phyloP scores from a whole-genome alignment of 2,797 vertebrate species.

The Vespertilio murinus region DNA sequence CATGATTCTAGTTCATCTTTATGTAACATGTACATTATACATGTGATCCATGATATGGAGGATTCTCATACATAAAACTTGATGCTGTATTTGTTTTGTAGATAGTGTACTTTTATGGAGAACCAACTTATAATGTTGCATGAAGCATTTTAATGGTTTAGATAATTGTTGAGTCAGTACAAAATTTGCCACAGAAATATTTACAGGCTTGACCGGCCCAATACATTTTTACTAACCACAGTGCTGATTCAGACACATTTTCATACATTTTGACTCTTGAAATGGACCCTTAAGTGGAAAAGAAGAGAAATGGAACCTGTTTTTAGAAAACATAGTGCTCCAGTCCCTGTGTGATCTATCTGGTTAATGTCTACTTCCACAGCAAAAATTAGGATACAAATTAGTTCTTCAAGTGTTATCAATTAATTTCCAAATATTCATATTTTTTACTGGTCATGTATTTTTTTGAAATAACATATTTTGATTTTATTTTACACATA shows the following conservation, averaged over 20 bases:
- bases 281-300: background rate
- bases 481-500: background rate
- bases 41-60: background rate
- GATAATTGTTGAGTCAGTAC: background rate
- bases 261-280: background rate
- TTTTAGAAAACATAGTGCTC: background rate
- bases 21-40: background rate
- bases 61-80: background rate
- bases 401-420: conserved; percentile 6
- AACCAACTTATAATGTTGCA: background rate
- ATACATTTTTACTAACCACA: conserved; percentile 28
- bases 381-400: background rate
- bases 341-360: background rate
- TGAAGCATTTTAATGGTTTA: conserved; percentile 8
- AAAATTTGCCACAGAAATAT: background rate
- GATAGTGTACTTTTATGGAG: background rate
- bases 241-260: background rate
- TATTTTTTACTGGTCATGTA: background rate
- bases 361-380: background rate
- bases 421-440: conserved; percentile 2
- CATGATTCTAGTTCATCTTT: background rate
- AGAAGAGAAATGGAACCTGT: background rate
- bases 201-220: background rate
- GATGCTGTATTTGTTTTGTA: background rate
- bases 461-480: background rate